Percentiles rank a stretch among this genome's conserved stretches.
Evolutionary conservation across 2,888 invertebrate species (phyloP).

Genomic region (Pedicia rivosa): DNA sequence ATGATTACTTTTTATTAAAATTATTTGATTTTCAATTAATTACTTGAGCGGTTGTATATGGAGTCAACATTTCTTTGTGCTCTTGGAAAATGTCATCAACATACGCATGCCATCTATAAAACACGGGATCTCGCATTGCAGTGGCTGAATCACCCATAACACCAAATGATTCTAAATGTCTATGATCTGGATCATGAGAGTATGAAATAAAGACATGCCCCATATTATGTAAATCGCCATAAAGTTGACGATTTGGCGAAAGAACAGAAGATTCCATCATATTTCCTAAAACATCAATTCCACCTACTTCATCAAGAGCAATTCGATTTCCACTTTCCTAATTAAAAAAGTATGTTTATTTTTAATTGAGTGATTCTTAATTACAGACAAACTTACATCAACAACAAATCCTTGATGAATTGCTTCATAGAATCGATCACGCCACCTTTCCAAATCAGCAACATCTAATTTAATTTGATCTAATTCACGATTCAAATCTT

Average conservation of each 20-base stretch:
- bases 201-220: conserved; percentile 65
- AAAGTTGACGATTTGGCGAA: conserved; percentile 50
- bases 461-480: conserved; percentile 52
- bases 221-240: conserved; percentile 70
- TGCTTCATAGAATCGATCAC: conserved; percentile 53
- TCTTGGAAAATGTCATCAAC: conserved; percentile 62
- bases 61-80: conserved; percentile 51
- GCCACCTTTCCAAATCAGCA: conserved; percentile 57
- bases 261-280: conserved; percentile 58
- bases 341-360: background rate
- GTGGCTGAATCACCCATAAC: conserved; percentile 74
- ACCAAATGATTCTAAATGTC: conserved; percentile 53
- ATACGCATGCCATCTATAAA: conserved; percentile 73
- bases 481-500: conserved; percentile 47
- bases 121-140: conserved; percentile 74
- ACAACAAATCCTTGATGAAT: conserved; percentile 45
- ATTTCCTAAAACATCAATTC: conserved; percentile 66
- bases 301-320: conserved; percentile 44
- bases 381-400: conserved; percentile 31
- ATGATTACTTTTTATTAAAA: background rate
- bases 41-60: conserved; percentile 45
- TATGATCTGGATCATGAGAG: conserved; percentile 64
- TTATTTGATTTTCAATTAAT: too few species aligned
- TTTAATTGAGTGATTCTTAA: background rate
- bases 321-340: conserved; percentile 41